phyloP scores from a whole-genome alignment of 2,888 invertebrate species.

The Sclerodermus sp. region DNA sequence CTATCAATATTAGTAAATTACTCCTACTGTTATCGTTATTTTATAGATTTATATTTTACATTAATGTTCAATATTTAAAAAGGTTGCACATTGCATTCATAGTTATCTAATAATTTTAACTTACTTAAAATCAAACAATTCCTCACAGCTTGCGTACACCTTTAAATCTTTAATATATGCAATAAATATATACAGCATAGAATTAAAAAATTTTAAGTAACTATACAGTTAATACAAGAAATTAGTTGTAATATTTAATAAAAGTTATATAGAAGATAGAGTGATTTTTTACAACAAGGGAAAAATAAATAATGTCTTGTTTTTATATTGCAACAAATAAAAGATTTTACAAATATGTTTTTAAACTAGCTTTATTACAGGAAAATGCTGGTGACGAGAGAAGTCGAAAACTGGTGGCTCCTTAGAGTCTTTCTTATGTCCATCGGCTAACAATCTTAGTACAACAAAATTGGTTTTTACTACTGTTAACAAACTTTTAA shows the following conservation, averaged over 20 bases:
- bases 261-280: too few relatives aligned
- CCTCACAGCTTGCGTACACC: too few relatives aligned
- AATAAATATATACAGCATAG: neutral
- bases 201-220: too few relatives aligned
- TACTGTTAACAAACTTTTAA: slow-evolving; percentile 80
- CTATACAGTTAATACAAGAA: too few relatives aligned
- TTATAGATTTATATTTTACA: slow-evolving; percentile 21
- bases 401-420: slow-evolving; percentile 91
- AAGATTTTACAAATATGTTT: neutral
- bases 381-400: slow-evolving; percentile 84
- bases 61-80: slow-evolving; percentile 16
- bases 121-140: too few relatives aligned
- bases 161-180: slow-evolving; percentile 16
- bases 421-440: slow-evolving; percentile 85
- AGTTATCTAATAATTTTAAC: too few relatives aligned
- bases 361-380: slow-evolving; percentile 75
- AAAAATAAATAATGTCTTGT: too few relatives aligned
- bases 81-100: too few relatives aligned
- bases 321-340: too few relatives aligned
- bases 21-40: neutral
- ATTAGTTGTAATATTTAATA: too few relatives aligned
- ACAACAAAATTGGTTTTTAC: slow-evolving; percentile 96
- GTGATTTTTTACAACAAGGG: too few relatives aligned
- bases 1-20: neutral
- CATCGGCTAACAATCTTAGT: slow-evolving; percentile 86